Conservation (phyloP, 2,113 vertebrate genomes). For the Apus apus region DNA sequence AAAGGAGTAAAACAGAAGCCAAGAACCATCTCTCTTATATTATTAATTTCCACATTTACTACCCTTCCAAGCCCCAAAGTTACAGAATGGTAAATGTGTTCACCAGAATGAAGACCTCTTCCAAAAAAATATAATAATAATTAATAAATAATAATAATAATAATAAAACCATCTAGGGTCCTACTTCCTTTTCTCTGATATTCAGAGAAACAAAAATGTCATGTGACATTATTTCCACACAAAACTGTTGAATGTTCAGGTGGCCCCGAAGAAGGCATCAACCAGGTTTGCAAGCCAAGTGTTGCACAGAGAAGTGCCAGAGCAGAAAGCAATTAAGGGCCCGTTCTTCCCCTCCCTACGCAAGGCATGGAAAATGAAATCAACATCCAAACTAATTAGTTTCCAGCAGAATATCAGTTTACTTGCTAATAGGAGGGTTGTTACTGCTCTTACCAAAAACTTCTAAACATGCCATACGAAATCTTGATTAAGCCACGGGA, state of each 20-base stretch:
- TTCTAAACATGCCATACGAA: conserved; percentile 22
- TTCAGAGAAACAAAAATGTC: background rate
- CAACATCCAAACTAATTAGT: conserved; percentile 47
- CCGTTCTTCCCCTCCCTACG: conserved; percentile 28
- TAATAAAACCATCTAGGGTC: background rate
- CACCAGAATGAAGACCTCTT: background rate
- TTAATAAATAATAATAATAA: background rate
- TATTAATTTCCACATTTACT: background rate
- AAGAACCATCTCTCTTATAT: background rate
- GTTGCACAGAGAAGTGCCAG: background rate
- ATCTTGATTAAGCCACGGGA: conserved; percentile 20
- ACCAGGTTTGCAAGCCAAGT: background rate
- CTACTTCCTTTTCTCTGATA: background rate
- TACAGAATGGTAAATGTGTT: background rate
- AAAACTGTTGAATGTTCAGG: background rate
- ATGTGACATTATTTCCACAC: background rate
- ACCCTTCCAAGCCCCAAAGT: background rate
- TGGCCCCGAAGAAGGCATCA: background rate
- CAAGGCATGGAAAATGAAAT: conserved; percentile 47
- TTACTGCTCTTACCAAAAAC: conserved; percentile 55
- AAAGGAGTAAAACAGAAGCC: background rate
- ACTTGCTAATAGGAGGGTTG: background rate
- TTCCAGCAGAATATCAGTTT: conserved; percentile 59
- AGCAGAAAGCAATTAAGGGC: conserved; percentile 36
- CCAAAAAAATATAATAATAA: background rate